Evolutionary conservation across 2,797 vertebrate genomes (phyloP).

Genomic region (Picus viridis): DNA sequence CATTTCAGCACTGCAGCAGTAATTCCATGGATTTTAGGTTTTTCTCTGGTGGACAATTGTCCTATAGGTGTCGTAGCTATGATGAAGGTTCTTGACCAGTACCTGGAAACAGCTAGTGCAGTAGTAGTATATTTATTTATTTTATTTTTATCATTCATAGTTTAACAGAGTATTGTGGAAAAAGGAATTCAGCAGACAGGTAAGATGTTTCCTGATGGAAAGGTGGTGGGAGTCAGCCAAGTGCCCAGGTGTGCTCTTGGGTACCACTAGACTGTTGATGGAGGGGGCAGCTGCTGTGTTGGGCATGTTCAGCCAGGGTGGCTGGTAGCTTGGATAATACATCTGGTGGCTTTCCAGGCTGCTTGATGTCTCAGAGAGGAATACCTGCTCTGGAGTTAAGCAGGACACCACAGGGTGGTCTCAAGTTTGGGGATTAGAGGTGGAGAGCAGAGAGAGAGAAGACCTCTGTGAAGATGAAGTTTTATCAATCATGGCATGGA

Average conservation of each 20-base stretch:
- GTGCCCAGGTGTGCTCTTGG: background rate
- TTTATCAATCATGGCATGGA: background rate
- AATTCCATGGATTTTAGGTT: slow-evolving; percentile 17
- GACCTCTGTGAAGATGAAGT: background rate
- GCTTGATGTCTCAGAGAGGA: background rate
- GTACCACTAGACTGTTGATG: background rate
- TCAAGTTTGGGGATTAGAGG: background rate
- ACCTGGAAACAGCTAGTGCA: background rate
- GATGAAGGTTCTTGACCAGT: background rate
- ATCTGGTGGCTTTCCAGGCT: background rate
- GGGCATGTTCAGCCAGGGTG: background rate
- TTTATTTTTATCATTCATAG: background rate
- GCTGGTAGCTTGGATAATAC: background rate
- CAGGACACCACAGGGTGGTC: background rate
- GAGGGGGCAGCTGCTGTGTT: background rate
- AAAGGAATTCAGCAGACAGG: background rate
- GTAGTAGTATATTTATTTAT: background rate
- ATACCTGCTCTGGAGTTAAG: background rate
- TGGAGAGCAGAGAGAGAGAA: background rate
- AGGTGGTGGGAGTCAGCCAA: background rate
- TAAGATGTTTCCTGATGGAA: background rate
- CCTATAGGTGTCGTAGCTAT: background rate
- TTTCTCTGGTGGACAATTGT: background rate
- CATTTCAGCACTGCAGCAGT: background rate
- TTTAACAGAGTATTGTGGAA: background rate